phyloP scores from a whole-genome alignment of 2,113 vertebrate genomes.

The Elgaria multicarinata region DNA sequence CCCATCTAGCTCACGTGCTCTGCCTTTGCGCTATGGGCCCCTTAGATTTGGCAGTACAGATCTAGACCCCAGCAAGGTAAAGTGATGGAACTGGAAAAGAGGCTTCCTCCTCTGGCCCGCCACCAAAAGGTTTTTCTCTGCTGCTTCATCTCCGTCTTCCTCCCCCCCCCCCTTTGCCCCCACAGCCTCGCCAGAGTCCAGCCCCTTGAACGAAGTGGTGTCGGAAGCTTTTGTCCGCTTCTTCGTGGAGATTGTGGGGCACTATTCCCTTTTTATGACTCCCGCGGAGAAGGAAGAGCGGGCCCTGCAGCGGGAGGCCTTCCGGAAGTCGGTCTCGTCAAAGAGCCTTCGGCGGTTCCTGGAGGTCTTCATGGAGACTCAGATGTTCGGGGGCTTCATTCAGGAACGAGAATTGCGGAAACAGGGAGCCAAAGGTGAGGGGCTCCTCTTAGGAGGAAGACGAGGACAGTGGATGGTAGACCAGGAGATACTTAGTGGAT shows the following conservation, averaged over 20 bases:
- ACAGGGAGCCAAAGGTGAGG: slow-evolving; percentile 88
- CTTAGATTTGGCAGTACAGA: background rate
- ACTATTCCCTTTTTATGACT: slow-evolving; percentile 90
- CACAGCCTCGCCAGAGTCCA: slow-evolving; percentile 57
- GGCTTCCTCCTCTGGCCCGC: accelerated
- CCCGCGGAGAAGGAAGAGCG: slow-evolving; percentile 84
- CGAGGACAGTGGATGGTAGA: background rate
- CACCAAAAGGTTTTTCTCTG: background rate
- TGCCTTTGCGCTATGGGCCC: background rate
- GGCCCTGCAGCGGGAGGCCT: slow-evolving; percentile 83
- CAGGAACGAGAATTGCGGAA: slow-evolving; percentile 91
- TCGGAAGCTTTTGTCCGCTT: slow-evolving; percentile 97
- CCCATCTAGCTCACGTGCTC: background rate
- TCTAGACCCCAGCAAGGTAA: background rate
- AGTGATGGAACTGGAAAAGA: background rate
- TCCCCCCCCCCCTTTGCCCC: background rate
- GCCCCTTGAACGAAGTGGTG: slow-evolving; percentile 86
- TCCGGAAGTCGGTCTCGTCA: slow-evolving; percentile 92
- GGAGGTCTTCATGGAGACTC: slow-evolving; percentile 97
- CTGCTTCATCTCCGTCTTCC: background rate
- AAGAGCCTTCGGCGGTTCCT: slow-evolving; percentile 92
- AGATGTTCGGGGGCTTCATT: slow-evolving; percentile 93
- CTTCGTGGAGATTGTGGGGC: slow-evolving; percentile 87
- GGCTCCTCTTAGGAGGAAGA: background rate
- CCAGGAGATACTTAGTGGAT: background rate